These are phyloP conservation scores for Dinocampus coccinellae DNA, from an alignment of 2,888 invertebrate genomes.

Conservation along the genomic window DNA sequence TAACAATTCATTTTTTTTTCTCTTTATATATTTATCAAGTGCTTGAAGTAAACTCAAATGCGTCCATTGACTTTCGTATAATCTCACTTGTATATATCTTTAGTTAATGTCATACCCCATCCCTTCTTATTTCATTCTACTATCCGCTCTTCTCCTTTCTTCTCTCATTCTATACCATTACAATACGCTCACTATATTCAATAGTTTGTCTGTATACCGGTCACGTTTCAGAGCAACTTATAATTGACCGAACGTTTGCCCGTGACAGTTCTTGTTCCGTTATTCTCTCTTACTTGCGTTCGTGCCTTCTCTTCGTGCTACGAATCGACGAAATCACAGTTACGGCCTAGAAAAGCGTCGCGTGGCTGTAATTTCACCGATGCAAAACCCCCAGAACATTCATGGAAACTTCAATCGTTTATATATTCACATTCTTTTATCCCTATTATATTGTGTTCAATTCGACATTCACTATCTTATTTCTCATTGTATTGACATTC, in stretches of 20 bases:
- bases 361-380: slow-evolving; percentile 31
- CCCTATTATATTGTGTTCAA: not conserved
- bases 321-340: slow-evolving; percentile 47
- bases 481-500: slow-evolving; percentile 3
- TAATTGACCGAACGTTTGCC: slow-evolving; percentile 61
- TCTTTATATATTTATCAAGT: not conserved
- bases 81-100: slow-evolving; percentile 38
- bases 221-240: slow-evolving; percentile 60
- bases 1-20: slow-evolving; percentile 3
- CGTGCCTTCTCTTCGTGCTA: slow-evolving; percentile 39
- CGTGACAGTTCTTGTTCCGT: slow-evolving; percentile 57
- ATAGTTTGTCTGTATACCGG: slow-evolving; percentile 43
- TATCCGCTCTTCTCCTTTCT: too few relatives aligned
- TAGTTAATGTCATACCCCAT: slow-evolving; percentile 29
- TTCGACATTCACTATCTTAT: slow-evolving; percentile 14
- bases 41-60: not conserved
- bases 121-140: too few relatives aligned
- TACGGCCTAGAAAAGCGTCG: slow-evolving; percentile 37
- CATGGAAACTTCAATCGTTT: slow-evolving; percentile 34
- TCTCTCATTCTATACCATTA: too few relatives aligned
- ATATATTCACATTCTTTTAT: slow-evolving; percentile 16
- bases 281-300: too few relatives aligned
- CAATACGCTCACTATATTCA: too few relatives aligned
- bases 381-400: slow-evolving; percentile 40
- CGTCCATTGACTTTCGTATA: slow-evolving; percentile 19